These are phyloP conservation scores for Erethizon dorsatum DNA, from an alignment of 2,797 vertebrate genomes.

Conservation along the genomic window DNA sequence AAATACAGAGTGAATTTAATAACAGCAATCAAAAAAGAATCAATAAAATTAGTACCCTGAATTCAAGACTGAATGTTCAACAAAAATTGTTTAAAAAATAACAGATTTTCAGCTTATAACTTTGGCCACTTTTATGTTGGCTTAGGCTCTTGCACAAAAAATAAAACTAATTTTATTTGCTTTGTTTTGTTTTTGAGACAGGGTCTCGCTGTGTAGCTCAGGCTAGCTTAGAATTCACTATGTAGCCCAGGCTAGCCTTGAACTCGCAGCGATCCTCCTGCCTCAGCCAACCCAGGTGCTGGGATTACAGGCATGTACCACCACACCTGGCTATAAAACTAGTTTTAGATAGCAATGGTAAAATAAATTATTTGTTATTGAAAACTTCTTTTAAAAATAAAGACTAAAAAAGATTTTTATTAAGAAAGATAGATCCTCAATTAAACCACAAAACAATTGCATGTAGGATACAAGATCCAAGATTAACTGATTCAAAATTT, in stretches of 20 bases:
- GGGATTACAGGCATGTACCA: background rate
- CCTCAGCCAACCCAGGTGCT: background rate
- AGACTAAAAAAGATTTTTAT: constrained; percentile 22
- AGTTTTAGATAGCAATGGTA: constrained; percentile 31
- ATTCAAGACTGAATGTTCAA: background rate
- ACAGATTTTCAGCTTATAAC: constrained; percentile 7
- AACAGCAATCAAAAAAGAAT: constrained; percentile 5
- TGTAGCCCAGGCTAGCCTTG: background rate
- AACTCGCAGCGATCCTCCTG: background rate
- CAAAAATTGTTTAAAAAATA: constrained; percentile 39
- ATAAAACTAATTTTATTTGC: background rate
- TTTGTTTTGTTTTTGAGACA: background rate
- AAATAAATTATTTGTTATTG: constrained; percentile 15
- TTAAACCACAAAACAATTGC: constrained; percentile 56
- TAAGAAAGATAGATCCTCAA: constrained; percentile 47
- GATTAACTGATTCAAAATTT: constrained; percentile 49
- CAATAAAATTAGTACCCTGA: constrained; percentile 20
- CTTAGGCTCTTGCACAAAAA: background rate
- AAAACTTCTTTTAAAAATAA: constrained; percentile 49
- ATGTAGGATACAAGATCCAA: background rate
- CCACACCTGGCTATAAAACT: background rate
- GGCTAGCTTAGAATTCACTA: background rate
- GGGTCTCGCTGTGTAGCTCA: background rate
- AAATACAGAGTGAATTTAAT: constrained; percentile 31
- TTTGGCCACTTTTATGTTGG: constrained; percentile 36